Evolutionary conservation across 2,113 vertebrate species (phyloP).

Genomic region (Turdus rufiventris): DNA sequence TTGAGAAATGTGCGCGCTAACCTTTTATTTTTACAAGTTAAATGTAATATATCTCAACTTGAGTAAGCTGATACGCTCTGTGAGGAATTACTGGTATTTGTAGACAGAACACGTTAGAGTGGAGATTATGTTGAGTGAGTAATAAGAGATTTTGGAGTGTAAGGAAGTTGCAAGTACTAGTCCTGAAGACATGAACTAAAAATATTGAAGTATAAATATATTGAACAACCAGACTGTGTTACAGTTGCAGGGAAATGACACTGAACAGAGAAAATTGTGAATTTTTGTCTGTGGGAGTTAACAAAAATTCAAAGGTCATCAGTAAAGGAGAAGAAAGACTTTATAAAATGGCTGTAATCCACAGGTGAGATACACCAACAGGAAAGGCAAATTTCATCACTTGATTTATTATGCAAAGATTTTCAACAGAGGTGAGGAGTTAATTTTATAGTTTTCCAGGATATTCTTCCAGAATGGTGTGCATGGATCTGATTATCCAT

Average conservation of each 20-base stretch:
- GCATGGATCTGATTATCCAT: not conserved
- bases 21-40: not conserved
- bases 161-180: not conserved
- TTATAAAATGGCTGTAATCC: not conserved
- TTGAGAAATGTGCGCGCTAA: not conserved
- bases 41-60: not conserved
- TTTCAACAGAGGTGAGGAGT: not conserved
- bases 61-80: not conserved
- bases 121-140: not conserved
- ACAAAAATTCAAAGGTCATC: not conserved
- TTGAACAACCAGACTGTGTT: not conserved
- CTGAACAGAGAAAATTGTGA: not conserved
- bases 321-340: not conserved
- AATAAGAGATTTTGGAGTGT: not conserved
- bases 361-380: not conserved
- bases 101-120: not conserved
- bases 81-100: not conserved
- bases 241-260: not conserved
- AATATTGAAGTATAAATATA: not conserved
- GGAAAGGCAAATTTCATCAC: not conserved
- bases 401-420: not conserved
- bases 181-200: not conserved
- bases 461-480: not conserved
- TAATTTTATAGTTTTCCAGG: not conserved
- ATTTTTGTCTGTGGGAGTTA: not conserved